These are phyloP conservation scores for Xiphias gladius DNA, from an alignment of 2,113 vertebrate genomes.

Conservation along the genomic window DNA sequence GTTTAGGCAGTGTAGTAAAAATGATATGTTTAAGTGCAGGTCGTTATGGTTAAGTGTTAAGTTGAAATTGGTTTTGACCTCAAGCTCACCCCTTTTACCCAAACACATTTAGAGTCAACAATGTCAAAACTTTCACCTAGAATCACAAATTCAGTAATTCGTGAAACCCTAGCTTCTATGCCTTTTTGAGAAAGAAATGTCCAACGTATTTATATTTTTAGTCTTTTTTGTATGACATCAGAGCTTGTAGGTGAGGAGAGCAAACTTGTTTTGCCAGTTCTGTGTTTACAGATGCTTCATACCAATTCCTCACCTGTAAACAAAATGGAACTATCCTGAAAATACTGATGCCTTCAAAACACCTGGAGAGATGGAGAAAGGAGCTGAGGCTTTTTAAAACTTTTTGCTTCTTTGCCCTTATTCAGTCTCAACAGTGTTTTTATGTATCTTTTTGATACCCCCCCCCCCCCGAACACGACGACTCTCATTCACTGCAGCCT, in stretches of 20 bases:
- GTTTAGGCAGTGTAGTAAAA: neutral
- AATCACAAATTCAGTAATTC: neutral
- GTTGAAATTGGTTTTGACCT: neutral
- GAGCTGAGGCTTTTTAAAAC: conserved; percentile 1
- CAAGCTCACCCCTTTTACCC: neutral
- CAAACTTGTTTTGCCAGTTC: neutral
- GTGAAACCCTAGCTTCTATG: neutral
- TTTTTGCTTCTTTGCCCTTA: conserved; percentile 18
- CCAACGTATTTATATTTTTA: too few species aligned
- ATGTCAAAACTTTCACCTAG: neutral
- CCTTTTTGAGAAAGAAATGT: too few species aligned
- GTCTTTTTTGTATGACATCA: neutral
- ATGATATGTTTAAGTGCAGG: neutral
- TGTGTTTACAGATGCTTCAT: neutral
- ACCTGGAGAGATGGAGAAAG: neutral
- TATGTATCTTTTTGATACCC: conserved; percentile 52
- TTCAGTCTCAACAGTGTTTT: conserved; percentile 18
- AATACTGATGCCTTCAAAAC: neutral
- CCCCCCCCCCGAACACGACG: neutral
- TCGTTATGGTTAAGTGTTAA: neutral
- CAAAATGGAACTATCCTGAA: neutral
- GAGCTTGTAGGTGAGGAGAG: neutral
- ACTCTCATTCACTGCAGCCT: neutral
- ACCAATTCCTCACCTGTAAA: neutral
- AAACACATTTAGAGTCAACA: neutral